Percentiles rank a stretch among this genome's conserved stretches.
Evolutionary conservation across 2,113 vertebrate genomes (phyloP).

Genomic region (Orientallactaga bullata): DNA sequence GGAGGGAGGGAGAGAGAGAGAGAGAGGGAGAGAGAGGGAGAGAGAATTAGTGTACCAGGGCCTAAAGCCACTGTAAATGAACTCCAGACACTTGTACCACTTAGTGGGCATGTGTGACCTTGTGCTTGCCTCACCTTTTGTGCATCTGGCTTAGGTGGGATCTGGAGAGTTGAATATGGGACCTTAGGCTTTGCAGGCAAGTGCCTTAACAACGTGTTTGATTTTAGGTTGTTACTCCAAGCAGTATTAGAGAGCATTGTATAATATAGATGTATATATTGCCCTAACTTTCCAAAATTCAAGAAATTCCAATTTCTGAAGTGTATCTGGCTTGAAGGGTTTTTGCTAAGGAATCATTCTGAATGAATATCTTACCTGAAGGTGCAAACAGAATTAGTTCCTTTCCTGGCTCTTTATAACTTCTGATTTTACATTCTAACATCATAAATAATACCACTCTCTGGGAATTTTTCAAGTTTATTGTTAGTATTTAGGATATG

Average conservation of each 20-base stretch:
- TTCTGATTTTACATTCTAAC: conserved; percentile 44
- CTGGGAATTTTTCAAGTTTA: conserved; percentile 17
- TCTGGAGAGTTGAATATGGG: too few relatives aligned
- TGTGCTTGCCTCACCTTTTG: too few relatives aligned
- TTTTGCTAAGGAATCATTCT: conserved; percentile 38
- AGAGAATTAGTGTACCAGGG: too few relatives aligned
- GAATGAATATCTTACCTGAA: conserved; percentile 43
- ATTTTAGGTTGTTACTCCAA: conserved; percentile 13
- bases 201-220: conserved; percentile 2
- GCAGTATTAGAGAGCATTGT: neutral
- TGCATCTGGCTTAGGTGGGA: too few relatives aligned
- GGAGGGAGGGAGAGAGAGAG: too few relatives aligned
- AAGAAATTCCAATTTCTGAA: neutral
- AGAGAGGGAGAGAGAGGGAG: too few relatives aligned
- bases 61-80: too few relatives aligned
- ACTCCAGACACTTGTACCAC: too few relatives aligned
- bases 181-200: too few relatives aligned
- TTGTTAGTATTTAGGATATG: neutral
- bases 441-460: conserved; percentile 8
- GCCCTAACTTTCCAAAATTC: neutral
- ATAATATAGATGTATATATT: neutral
- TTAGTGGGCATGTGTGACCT: too few relatives aligned
- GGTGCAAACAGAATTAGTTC: neutral
- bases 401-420: conserved; percentile 45
- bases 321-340: neutral